Conservation (phyloP, 2,888 invertebrate genomes). For the Frankliniella intonsa region DNA sequence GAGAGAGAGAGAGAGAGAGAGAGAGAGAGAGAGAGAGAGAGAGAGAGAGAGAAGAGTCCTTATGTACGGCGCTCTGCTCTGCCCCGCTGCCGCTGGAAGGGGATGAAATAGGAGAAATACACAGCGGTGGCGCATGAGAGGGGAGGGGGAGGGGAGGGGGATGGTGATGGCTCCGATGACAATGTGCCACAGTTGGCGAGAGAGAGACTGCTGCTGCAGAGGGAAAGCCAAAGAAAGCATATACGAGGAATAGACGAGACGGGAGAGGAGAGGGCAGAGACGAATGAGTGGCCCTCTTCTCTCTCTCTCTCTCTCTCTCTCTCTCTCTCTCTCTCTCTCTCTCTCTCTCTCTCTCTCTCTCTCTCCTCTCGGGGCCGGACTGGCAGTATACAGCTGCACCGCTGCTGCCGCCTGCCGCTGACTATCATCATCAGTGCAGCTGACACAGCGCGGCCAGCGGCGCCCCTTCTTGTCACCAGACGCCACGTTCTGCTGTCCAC, state of each 20-base stretch:
- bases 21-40: no score
- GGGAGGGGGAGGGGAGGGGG: background rate
- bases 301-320: background rate
- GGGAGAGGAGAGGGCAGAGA: background rate
- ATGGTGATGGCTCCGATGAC: background rate
- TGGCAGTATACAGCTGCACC: no score
- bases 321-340: conserved; percentile 1
- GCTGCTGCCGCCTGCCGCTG: no score
- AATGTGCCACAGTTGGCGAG: background rate
- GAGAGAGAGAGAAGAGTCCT: no score
- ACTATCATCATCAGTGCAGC: no score
- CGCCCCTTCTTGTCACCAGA: no score
- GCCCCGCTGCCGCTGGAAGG: background rate
- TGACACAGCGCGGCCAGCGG: no score
- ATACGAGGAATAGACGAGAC: background rate
- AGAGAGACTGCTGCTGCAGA: background rate
- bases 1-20: no score
- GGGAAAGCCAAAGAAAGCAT: no score
- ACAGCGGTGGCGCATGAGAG: background rate
- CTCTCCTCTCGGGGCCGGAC: background rate
- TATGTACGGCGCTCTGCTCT: no score
- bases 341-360: background rate
- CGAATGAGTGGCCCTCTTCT: no score
- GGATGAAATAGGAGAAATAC: background rate
- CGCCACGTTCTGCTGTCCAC: no score